phyloP scores from a whole-genome alignment of 2,113 vertebrate species.

The Phaethon lepturus region DNA sequence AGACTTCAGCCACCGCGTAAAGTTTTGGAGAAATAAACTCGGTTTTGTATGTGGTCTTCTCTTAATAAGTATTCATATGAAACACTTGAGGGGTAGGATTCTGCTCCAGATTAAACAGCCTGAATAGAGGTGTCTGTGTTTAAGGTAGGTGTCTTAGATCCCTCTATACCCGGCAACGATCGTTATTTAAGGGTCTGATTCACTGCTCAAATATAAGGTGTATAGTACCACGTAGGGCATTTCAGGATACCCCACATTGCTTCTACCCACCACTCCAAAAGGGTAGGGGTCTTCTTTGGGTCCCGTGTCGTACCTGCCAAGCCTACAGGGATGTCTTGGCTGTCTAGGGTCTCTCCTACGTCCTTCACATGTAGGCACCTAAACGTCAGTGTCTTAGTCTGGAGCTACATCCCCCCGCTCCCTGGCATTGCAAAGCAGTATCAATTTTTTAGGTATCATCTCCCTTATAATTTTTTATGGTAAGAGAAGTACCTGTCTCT shows the following conservation, averaged over 20 bases:
- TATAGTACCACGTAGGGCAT: background rate
- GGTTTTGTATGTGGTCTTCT: background rate
- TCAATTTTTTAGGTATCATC: background rate
- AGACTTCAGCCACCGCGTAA: background rate
- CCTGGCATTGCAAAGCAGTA: background rate
- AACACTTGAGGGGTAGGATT: background rate
- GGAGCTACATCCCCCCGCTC: background rate
- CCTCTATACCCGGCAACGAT: accelerated
- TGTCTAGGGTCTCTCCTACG: background rate
- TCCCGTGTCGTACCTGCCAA: accelerated
- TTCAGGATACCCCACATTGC: background rate
- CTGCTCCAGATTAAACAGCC: background rate
- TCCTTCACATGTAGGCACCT: accelerated
- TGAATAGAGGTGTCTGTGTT: background rate
- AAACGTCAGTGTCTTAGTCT: background rate
- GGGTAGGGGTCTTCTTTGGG: accelerated
- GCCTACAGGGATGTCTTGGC: background rate
- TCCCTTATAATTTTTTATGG: background rate
- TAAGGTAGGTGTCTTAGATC: background rate
- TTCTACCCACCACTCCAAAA: background rate
- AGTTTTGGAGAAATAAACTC: background rate
- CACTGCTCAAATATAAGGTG: background rate
- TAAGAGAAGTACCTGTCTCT: background rate
- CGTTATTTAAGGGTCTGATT: background rate
- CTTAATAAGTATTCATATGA: accelerated